Evolutionary conservation across 2,113 vertebrate species (phyloP), one percentile per base, ranked within the genome.

Genomic region (Saccopteryx leptura): DNA sequence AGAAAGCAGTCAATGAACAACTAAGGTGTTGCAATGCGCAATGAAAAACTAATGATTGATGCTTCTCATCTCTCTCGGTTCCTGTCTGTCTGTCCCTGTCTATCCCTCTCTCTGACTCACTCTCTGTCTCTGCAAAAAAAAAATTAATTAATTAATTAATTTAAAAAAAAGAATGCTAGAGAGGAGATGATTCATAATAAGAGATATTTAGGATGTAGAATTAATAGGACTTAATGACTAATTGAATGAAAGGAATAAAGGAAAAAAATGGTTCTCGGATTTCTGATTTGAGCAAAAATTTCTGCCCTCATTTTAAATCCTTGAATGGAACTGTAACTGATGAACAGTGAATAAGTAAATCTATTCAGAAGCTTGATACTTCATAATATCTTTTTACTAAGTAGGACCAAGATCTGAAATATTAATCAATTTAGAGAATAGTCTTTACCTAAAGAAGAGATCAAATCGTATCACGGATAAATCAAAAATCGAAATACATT

Each of bases 221-320:
- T 74, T 84, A 91, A 88, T 85, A 69, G 18, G 39, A 71, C 18
- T 85, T 88, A 15, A 82, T 72, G 13, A 81, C 60, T 82, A 89
- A 50, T 56, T 83, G 63, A 83, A 83, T 91, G 39, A 96, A 93
- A 96, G 61, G 61, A 5, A 82, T 63, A 85, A 91, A 71, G n/a
- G 2, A 52, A 52, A 24, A 58, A 56, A 87, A 31, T 14, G 26
- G 23, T 89, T 74, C 60, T 91, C 9, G 52, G 2, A 15, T 88
- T 93, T 95, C 56, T 88, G 63, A 93, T 46, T 63, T 86, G 26
- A 24, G 28, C 46, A 66, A 54, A 76, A 80, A 56, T 91, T 93
- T 76, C 78, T 82, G 66, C 13, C 6, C 23, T 87, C 65, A 90
- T 94, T 94, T 97, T 84, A 95, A 96, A 88, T 81, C 24, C 46